phyloP scores from a whole-genome alignment of 2,113 vertebrate genomes.

The Onychostoma macrolepis region DNA sequence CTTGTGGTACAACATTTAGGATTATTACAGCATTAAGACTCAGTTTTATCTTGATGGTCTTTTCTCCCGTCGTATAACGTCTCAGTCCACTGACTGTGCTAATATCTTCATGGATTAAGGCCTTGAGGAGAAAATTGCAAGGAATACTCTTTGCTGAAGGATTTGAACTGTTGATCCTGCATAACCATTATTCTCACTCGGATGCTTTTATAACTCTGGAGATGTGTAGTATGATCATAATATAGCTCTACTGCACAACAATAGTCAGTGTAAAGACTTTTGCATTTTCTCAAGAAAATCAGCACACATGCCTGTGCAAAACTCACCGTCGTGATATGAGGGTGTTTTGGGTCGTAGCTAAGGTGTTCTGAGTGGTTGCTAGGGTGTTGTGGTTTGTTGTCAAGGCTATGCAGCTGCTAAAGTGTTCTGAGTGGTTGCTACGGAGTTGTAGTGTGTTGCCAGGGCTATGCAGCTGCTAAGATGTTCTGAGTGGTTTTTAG shows the following conservation, averaged over 20 bases:
- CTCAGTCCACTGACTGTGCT: constrained; percentile 59
- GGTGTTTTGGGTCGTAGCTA: constrained; percentile 15
- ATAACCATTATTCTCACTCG: constrained; percentile 47
- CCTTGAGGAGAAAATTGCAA: constrained; percentile 37
- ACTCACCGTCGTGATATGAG: background rate
- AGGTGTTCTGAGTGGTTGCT: background rate
- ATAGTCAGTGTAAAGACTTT: background rate
- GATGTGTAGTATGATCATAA: constrained; percentile 24
- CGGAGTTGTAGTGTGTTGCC: too few species aligned
- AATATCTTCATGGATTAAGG: constrained; percentile 45
- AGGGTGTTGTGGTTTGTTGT: background rate
- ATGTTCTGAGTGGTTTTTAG: background rate
- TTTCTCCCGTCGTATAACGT: constrained; percentile 42
- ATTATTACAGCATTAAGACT: constrained; percentile 22
- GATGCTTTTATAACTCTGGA: constrained; percentile 53
- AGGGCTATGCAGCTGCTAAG: too few species aligned
- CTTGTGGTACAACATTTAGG: background rate
- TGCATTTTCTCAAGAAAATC: background rate
- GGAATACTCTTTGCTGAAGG: constrained; percentile 24
- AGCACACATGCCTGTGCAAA: background rate
- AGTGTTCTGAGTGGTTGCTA: too few species aligned
- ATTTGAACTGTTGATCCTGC: constrained; percentile 37
- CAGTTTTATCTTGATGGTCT: constrained; percentile 18
- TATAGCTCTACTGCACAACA: background rate
- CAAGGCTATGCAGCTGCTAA: background rate